Evolutionary conservation across 1,140 invertebrate species (phyloP).

Genomic region (Druon quercuslanigerum): DNA sequence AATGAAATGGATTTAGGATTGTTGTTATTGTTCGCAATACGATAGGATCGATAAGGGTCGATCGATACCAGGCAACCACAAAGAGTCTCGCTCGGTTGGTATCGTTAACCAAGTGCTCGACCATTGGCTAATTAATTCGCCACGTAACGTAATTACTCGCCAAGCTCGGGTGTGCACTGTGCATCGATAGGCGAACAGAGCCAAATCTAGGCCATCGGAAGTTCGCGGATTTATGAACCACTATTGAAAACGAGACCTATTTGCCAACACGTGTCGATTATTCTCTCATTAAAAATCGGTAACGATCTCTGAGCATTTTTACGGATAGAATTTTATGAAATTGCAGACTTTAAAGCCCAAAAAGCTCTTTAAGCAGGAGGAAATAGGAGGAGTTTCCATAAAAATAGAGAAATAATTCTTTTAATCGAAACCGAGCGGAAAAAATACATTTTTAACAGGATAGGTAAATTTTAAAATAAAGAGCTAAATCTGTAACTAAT

Average conservation of each 20-base stretch:
- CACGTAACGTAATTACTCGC: conserved; percentile 66
- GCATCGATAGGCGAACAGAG: conserved; percentile 33
- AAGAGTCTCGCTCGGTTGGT: conserved; percentile 50
- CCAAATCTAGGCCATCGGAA: conserved; percentile 31
- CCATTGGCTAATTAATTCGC: conserved; percentile 66
- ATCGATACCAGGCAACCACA: conserved; percentile 52
- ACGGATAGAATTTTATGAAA: too few species aligned
- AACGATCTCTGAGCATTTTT: background rate
- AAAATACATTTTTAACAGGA: too few species aligned
- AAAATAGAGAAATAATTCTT: too few species aligned
- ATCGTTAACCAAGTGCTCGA: conserved; percentile 60
- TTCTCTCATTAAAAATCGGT: background rate
- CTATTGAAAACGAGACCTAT: conserved; percentile 41
- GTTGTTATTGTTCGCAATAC: background rate
- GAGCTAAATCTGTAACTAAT: too few species aligned
- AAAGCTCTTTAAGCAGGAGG: too few species aligned
- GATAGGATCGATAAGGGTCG: conserved; percentile 41
- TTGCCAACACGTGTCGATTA: conserved; percentile 9
- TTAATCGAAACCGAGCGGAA: too few species aligned
- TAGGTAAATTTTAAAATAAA: too few species aligned
- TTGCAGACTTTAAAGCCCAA: too few species aligned
- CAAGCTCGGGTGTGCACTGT: conserved; percentile 41
- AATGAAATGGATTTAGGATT: background rate
- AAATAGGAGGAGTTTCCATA: too few species aligned
- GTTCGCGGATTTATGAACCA: conserved; percentile 51